Evolutionary conservation across 2,113 vertebrate species (phyloP), one percentile per base, ranked within the genome.

Genomic region (Chlamydotis undulata): DNA sequence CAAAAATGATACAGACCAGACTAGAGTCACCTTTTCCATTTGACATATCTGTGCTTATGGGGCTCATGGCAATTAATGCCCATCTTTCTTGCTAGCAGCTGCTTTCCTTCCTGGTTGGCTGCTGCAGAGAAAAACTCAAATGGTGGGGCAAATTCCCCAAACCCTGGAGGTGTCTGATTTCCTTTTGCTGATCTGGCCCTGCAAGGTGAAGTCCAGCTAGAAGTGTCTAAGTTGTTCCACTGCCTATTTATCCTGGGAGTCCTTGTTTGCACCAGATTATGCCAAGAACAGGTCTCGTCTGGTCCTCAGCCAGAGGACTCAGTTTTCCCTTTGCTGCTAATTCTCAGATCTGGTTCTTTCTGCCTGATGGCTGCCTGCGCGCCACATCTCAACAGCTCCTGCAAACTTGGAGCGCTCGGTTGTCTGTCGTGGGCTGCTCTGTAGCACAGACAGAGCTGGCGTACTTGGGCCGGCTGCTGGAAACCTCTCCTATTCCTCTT

Each of bases 11-110:
- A 86, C 50, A 74, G 67, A 93, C 89, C 89, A 96, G 95, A 96
- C 94, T 76, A 56, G 37, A 95, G 63, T 96, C 94, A 96, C 93
- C 92, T 96, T 97, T 97, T 97, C 95, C 95, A 91, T 96, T 87
- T 95, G 78, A 91, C 78, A 43, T 95, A 93, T 93, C 84, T 87
- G 47, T 88, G 55, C 78, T 86, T 88, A 91, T 3, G 14, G 45
- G 19, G 28, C 84, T 94, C 67, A 22, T 41, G 63, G 88, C 82
- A 94, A 93, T 95, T 95, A 91, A 91, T 26, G 70, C 94, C 82
- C 82, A 86, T 94, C 92, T 90, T 73, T 89, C 89, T 85, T 57
- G 41, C 83, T 87, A 94, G 82, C 95, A 96, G 94, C 94, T 96
- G 75, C 94, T 97, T 95, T 81, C 90, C 90, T 80, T 95, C n/a